Base-by-base conservation (phyloP, 2,888 invertebrate genomes). In the Lamellibrachia satsuma region DNA sequence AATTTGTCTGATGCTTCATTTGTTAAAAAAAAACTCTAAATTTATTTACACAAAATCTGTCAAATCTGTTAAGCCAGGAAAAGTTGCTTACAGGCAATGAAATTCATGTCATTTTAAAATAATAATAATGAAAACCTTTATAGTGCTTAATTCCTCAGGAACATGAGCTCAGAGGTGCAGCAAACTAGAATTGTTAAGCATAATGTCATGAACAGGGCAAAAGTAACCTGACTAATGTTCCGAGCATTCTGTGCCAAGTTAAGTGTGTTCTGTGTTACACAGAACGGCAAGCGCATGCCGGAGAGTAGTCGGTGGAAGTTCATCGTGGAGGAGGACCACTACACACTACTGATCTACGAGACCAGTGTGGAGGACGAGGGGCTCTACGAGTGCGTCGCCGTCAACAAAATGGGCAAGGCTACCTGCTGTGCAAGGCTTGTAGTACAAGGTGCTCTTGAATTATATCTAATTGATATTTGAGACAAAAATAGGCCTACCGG, bases 381-480 rank as follows among this genome's bases (percentile, higher is more conserved):
- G 15, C 97, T 97, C 93, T 98, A 98, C 95, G 98, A 97, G 96
- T 98, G 98, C 55, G 97, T 98, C 22, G 98, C 98, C 60, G 98
- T 98, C 0, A 99, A 99, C 96, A 98, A 98, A 95, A 97, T 99
- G 90, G 99, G 99, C 75, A 98, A 98, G 39, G 99, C 96, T 27
- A 95, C 95, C 95, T 99, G 99, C 22, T 98, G 98, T 3, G 98
- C 99, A 9, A 98, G 98, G 96, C 98, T 99, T 7, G 97, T 98
- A 99, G 99, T 75, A 3, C 75, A 75, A 75, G 75, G 75, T 75
- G n/a, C 2, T 15, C 75, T 75, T 75, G 75, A 75, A 11, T n/a
- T 6, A 15, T 22, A 15, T 75, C 75, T 75, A 15, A 75, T 22
- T 39, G 39, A 39, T 39, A 39, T 39, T 39, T 39, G 39, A 39